Evolutionary conservation across 2,113 vertebrate species (phyloP), one percentile per base, ranked within the genome.

Genomic region (Microcebus ravelobensis): DNA sequence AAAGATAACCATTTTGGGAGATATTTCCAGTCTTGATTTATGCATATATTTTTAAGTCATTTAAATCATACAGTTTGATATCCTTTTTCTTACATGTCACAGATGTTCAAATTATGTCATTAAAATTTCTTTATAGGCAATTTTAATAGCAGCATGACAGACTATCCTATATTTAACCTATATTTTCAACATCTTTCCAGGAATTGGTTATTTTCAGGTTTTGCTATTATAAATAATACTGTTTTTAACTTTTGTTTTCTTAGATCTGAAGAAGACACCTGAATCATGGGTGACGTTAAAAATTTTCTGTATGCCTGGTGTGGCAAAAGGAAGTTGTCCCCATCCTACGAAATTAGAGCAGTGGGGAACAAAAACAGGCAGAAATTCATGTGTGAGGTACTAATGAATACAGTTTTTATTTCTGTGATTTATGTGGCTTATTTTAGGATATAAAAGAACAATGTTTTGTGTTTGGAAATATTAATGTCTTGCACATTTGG

Each of bases 281-380:
- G 92, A 97, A 98, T 90, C 97, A 99, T 99, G 99, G 99, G 98
- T 42, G 99, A 99, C 94, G 98, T 99, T 82, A 99, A 99, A 98
- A 99, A 99, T 97, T 99, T 99, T 83, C 98, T 99, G 9, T 99
- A 99, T 42, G 99, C 99, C 90, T 99, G 99, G 99, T 99, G 99
- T 88, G 99, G 99, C 20, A 99, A 99, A 94, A 99, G 99, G 98
- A 99, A 99, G 98, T 91, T 99, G 70, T 99, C 99, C 0, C 99
- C 99, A 2, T 98, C 79, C 86, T 99, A 99, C 84, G 99, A 99
- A 92, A 99, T 99, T 93, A 99, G 99, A 76, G 98, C 99, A 1
- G 99, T 98, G 3, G 99, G 99, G 17, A 99, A 99, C 97, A 99
- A 99, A 90, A 99, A 99, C 98, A 97, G 99, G 9, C 99, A 99